Evolutionary conservation across 2,888 invertebrate genomes (phyloP).

Genomic region (Drosophila formosana): DNA sequence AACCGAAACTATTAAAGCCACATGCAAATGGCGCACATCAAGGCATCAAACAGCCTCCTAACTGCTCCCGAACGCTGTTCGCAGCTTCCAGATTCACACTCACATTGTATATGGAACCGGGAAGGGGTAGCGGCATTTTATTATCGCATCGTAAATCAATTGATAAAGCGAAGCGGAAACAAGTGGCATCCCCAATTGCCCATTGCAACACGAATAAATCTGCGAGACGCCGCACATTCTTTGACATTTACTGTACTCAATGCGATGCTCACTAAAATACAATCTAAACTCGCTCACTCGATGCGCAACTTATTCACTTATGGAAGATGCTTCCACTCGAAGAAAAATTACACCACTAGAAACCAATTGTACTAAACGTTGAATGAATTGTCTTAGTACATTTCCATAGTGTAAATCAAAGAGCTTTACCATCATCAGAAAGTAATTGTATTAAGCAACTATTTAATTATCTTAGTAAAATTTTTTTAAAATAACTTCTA

Average conservation of each 20-base stretch:
- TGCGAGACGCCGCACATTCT: conserved; percentile 52
- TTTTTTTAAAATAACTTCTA: no score
- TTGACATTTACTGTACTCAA: conserved; percentile 56
- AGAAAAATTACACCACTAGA: neutral
- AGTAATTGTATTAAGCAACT: no score
- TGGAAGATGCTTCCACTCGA: neutral
- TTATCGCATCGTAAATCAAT: conserved; percentile 78
- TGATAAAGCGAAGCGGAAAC: conserved; percentile 82
- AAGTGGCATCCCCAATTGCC: conserved; percentile 80
- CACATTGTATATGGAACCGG: no score
- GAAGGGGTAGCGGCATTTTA: conserved; percentile 35
- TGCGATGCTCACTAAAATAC: conserved; percentile 27
- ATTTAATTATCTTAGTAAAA: no score
- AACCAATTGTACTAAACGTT: no score
- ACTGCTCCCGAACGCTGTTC: neutral
- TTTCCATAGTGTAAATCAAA: no score
- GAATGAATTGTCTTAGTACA: no score
- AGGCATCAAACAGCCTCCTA: conserved; percentile 4
- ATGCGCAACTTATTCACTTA: neutral
- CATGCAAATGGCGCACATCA: conserved; percentile 73
- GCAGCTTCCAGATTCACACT: neutral
- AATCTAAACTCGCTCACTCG: neutral
- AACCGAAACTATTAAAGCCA: conserved; percentile 17
- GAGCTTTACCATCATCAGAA: no score
- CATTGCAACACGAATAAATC: conserved; percentile 66